phyloP scores from a whole-genome alignment of 2,888 invertebrate genomes.

The Caenorhabditis angaria region DNA sequence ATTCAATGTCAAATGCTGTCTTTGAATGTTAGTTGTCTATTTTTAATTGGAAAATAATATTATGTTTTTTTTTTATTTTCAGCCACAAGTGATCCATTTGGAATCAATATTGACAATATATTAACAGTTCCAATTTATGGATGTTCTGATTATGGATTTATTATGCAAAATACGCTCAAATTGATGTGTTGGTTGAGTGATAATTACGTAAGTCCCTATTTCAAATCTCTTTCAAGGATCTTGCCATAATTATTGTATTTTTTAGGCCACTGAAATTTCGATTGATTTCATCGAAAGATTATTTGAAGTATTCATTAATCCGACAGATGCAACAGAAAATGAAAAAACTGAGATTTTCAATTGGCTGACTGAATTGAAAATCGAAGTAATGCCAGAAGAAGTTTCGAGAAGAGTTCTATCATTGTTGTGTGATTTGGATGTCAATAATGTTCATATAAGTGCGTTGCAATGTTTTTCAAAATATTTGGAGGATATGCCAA shows the following conservation, averaged over 20 bases:
- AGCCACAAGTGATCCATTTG: constrained; percentile 30
- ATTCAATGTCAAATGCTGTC: constrained; percentile 33
- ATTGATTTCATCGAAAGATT: constrained; percentile 23
- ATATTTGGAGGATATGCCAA: constrained; percentile 34
- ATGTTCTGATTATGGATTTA: constrained; percentile 31
- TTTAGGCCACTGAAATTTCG: constrained; percentile 4
- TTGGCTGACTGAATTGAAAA: constrained; percentile 27
- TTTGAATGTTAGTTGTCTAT: constrained; percentile 28
- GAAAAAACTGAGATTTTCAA: constrained; percentile 35
- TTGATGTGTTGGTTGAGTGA: constrained; percentile 38
- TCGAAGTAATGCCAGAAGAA: constrained; percentile 8
- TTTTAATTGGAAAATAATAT: background rate
- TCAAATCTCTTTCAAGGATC: no score
- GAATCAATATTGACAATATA: constrained; percentile 16
- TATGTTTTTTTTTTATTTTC: constrained; percentile 7
- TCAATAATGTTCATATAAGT: constrained; percentile 23
- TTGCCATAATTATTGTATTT: background rate
- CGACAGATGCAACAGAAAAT: constrained; percentile 14
- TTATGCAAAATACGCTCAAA: constrained; percentile 23
- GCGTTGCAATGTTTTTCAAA: constrained; percentile 39
- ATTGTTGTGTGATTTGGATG: constrained; percentile 24
- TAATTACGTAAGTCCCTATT: constrained; percentile 8
- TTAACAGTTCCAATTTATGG: constrained; percentile 16
- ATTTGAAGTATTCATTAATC: constrained; percentile 27
- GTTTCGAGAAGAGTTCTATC: constrained; percentile 22